Base-by-base conservation (phyloP, 2,888 invertebrate genomes). In the Myopa testacea region DNA sequence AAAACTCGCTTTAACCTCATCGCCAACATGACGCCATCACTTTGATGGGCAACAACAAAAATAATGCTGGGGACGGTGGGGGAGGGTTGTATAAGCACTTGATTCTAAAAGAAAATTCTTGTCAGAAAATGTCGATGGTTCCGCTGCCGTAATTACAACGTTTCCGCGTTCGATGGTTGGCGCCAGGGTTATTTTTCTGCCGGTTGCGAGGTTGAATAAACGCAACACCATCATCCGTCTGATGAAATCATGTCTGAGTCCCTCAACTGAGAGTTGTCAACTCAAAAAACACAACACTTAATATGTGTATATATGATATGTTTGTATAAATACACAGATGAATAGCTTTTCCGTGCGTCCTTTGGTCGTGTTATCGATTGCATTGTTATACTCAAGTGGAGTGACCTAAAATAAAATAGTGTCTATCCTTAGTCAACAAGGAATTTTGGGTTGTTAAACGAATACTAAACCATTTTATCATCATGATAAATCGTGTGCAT, bases 191-290 rank as follows among this genome's bases (percentile, higher is more conserved):
- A 16, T 4, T 2, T 45, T 4, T 16, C n/a, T 38, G n/a, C 37
- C 34, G 5, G 2, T 34, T 38, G 3, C 40, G 45, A 16, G 40
- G 45, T 40, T 34, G 65, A 10, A 10, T 40, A 40, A 45, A 45
- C n/a, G 19, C 40, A 38, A 19, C 40, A 52, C 26, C 70, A 16
- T n/a, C 62, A 5, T 16, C n/a, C 45, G 65, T 65, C 45, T 63
- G 45, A 45, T 45, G 6, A 10, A 45, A 45, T 45, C 16, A 26
- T 70, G 74, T 69, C 63, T 68, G 52, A 19, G 80, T 80, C 79
- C 78, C 70, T 71, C 78, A 52, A 72, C 38, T 76, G 69, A 63
- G 40, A 40, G 68, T 63, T 70, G 62, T 60, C 38, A 58, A 60
- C 72, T n/a, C 4, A 50, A 2, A 26, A 26, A 26, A 26, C n/a